These are phyloP conservation scores for Mus minutoides DNA, from an alignment of 2,797 vertebrate genomes.

Conservation along the genomic window DNA sequence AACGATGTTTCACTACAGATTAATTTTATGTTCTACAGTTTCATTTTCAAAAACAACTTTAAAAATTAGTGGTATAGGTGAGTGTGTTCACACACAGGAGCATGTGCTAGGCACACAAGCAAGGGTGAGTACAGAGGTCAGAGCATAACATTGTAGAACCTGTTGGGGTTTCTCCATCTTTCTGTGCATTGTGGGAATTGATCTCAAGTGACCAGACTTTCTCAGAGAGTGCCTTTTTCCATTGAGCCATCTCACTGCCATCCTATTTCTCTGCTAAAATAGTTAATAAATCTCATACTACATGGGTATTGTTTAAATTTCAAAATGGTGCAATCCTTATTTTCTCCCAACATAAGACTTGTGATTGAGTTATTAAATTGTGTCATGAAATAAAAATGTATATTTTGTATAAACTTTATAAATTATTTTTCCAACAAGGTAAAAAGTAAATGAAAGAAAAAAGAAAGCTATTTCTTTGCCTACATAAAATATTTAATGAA, in stretches of 20 bases:
- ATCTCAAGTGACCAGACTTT: neutral
- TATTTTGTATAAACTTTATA: constrained; percentile 43
- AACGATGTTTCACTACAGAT: neutral
- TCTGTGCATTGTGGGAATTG: neutral
- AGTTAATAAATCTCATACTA: neutral
- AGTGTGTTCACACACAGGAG: neutral
- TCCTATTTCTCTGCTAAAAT: neutral
- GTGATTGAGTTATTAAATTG: neutral
- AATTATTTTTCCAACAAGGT: neutral
- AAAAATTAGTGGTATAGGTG: too few relatives aligned
- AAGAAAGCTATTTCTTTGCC: constrained; percentile 27
- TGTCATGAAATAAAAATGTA: constrained; percentile 13
- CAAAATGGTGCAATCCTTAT: neutral
- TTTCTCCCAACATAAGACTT: neutral
- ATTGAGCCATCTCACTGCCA: neutral
- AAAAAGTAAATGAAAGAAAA: neutral
- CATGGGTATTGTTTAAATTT: neutral
- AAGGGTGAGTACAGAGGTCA: neutral
- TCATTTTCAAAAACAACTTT: neutral
- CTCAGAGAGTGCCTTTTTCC: neutral
- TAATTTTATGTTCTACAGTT: neutral
- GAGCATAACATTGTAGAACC: too few relatives aligned
- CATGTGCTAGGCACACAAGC: too few relatives aligned
- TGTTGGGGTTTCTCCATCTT: neutral
- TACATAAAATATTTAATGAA: neutral